Conservation (phyloP, 1,140 invertebrate species). For the Pseudomyrmex gracilis region DNA sequence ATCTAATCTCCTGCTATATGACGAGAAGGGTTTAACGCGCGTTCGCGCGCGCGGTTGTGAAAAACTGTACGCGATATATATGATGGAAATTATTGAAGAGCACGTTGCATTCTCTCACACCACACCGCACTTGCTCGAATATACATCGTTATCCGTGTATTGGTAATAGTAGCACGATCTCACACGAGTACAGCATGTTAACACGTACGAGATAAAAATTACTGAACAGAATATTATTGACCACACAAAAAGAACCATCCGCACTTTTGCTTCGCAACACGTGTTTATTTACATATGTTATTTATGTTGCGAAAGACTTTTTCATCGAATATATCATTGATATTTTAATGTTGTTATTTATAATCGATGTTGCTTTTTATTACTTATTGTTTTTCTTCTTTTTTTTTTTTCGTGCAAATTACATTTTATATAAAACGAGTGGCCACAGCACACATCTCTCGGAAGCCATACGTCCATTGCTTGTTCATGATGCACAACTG, state of each 20-base stretch:
- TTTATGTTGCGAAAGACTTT: not conserved
- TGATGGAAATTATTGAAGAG: constrained; percentile 32
- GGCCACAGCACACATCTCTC: not conserved
- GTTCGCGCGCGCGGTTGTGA: not conserved
- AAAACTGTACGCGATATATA: constrained; percentile 3
- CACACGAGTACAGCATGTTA: not conserved
- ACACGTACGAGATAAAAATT: not conserved
- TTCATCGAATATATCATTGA: not conserved
- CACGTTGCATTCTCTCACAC: not conserved
- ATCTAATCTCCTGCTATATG: constrained; percentile 18
- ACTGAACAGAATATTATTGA: not conserved
- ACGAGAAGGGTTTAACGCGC: constrained; percentile 1
- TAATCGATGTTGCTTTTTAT: no score
- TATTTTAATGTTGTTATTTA: not conserved
- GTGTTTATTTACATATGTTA: not conserved
- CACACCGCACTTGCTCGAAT: not conserved
- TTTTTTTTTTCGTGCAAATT: not conserved
- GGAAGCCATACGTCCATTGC: not conserved
- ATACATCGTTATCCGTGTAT: not conserved
- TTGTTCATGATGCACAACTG: constrained; percentile 11
- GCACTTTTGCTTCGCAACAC: no score
- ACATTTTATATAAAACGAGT: no score
- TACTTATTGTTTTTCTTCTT: no score
- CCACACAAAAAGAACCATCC: not conserved
- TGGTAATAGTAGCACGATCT: not conserved